phyloP scores from a whole-genome alignment of 2,888 invertebrate species.

The Netelia fuscicornis region DNA sequence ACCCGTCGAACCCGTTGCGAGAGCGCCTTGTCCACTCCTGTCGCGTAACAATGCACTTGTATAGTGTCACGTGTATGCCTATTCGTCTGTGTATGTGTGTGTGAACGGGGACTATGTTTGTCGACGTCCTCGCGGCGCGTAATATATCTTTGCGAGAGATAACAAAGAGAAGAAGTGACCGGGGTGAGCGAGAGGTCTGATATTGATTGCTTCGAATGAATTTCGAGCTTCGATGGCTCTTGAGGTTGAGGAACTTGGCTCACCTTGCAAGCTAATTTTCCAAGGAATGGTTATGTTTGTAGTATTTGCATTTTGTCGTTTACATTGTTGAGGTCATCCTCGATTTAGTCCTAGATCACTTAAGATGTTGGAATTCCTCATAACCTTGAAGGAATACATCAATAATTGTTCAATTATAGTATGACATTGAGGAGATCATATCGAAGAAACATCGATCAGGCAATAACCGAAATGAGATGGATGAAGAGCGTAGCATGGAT shows the following conservation, averaged over 20 bases:
- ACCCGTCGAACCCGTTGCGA: conserved; percentile 59
- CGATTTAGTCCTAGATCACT: too few relatives aligned
- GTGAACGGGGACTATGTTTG: conserved; percentile 79
- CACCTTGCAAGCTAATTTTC: too few relatives aligned
- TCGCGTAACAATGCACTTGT: conserved; percentile 78
- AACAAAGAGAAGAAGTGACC: conserved; percentile 18
- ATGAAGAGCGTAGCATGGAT: conserved; percentile 17
- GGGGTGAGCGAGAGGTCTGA: conserved; percentile 72
- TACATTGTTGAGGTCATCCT: too few relatives aligned
- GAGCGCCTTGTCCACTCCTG: conserved; percentile 59
- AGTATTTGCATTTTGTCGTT: too few relatives aligned
- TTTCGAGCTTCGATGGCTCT: conserved; percentile 71
- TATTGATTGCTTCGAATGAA: conserved; percentile 82
- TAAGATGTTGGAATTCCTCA: too few relatives aligned
- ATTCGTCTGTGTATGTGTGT: conserved; percentile 40
- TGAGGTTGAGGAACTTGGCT: neutral
- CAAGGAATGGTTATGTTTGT: too few relatives aligned
- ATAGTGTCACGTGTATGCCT: conserved; percentile 44
- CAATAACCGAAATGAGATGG: neutral
- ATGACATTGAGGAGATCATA: too few relatives aligned
- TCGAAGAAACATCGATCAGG: too few relatives aligned
- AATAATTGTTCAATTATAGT: too few relatives aligned
- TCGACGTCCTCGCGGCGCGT: conserved; percentile 79
- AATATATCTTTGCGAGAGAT: conserved; percentile 76
- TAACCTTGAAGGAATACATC: too few relatives aligned